phyloP scores from a whole-genome alignment of 1,140 invertebrate genomes.

The Brachionus sp. region DNA sequence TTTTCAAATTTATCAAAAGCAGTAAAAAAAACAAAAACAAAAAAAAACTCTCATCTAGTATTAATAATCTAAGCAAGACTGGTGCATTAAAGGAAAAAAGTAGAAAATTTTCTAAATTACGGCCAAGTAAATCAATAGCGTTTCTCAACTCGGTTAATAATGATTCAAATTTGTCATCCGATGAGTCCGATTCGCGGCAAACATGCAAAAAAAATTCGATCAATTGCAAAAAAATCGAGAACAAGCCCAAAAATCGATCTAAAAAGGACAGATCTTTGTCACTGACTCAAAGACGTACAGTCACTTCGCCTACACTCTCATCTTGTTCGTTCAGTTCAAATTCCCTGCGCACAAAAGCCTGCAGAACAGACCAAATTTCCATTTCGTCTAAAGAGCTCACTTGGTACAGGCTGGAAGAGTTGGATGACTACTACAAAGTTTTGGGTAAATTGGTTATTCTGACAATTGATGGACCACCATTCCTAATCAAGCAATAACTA shows the following conservation, averaged over 20 bases:
- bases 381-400: conserved; percentile 29
- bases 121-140: neutral
- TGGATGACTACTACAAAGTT: conserved; percentile 27
- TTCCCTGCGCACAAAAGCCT: neutral
- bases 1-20: conserved; percentile 14
- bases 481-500: neutral
- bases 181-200: neutral
- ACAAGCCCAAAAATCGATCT: neutral
- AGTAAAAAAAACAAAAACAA: conserved; percentile 13
- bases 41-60: neutral
- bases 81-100: neutral
- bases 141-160: neutral
- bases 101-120: conserved; percentile 28
- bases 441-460: conserved; percentile 24
- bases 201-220: neutral
- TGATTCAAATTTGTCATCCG: neutral
- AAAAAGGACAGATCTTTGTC: neutral
- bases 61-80: neutral
- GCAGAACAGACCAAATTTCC: neutral
- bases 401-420: conserved; percentile 41
- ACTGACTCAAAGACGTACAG: neutral
- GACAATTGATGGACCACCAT: neutral
- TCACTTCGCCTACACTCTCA: neutral
- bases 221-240: neutral
- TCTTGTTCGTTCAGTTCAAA: neutral